A percentile compares a stretch with the other conserved stretches of the same genome.
Conservation (phyloP, 2,888 invertebrate genomes). For the Andrena marginata region DNA sequence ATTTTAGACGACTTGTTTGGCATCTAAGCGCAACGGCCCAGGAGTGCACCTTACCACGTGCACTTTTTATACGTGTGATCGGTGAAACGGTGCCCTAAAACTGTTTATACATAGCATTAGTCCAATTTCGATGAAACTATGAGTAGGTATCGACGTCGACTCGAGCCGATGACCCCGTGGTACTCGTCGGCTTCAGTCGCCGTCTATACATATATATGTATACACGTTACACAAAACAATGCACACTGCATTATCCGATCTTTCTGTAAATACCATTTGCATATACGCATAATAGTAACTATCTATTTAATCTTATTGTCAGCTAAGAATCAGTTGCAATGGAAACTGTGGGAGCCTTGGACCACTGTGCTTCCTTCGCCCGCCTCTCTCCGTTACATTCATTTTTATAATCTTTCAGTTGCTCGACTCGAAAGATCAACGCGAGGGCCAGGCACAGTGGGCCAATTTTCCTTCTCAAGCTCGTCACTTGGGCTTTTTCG, state of each 20-base stretch:
- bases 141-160: slow-evolving; percentile 54
- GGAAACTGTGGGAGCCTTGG: slow-evolving; percentile 54
- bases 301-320: slow-evolving; percentile 72
- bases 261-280: slow-evolving; percentile 71
- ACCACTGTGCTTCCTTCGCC: slow-evolving; percentile 59
- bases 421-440: no score
- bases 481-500: slow-evolving; percentile 19
- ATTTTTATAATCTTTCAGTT: no score
- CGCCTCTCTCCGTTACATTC: no score
- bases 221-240: slow-evolving; percentile 49
- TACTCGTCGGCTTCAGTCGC: slow-evolving; percentile 38
- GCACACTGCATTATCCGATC: slow-evolving; percentile 60
- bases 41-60: slow-evolving; percentile 57
- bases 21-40: slow-evolving; percentile 62
- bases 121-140: slow-evolving; percentile 66
- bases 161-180: slow-evolving; percentile 46
- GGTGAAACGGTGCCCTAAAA: slow-evolving; percentile 68
- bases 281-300: slow-evolving; percentile 76
- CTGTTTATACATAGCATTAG: slow-evolving; percentile 72
- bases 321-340: slow-evolving; percentile 69
- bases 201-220: slow-evolving; percentile 42
- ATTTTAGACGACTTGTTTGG: slow-evolving; percentile 35
- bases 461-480: no score
- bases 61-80: slow-evolving; percentile 65
- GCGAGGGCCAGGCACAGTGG: no score